Base-by-base conservation (phyloP, 2,888 invertebrate genomes). In the Ernsta delagoae region DNA sequence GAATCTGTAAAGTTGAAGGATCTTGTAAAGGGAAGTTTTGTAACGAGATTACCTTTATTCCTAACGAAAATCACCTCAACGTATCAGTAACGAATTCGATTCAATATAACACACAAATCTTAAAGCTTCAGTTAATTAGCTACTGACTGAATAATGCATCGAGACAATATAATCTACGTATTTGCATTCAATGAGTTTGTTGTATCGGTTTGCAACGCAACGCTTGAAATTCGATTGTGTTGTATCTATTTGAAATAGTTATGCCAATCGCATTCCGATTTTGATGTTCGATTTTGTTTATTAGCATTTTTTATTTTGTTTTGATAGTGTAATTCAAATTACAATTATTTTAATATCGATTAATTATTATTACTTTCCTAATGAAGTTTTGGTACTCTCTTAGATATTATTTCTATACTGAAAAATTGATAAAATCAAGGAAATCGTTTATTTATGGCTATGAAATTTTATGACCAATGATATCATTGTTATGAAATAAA, bases 151-250 rank as follows among this genome's bases (percentile, higher is more conserved):
- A 64, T 64, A 64, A 56, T 56, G 64, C 43, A 24, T 34, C 12
- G 43, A 64, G 64, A 64, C 56, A 36, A 16, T 12, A 56, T 61
- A 36, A 61, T 48, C 61, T 61, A 9, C 12, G 31, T 3, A 64
- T 64, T 64, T 64, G 64, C 64, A 64, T 64, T 64, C n/a, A 64
- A 64, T 64, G 34, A 41, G 16, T 56, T 56, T 31, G 56, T 11
- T 56, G 63, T 48, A 48, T 63, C 54, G 41, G 53, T 54, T 41
- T 36, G 48, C 61, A 12, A 34, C 16, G 12, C 39, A 24, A 60
- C 45, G 36, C n/a, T 50, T 36, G 36, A 61, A 50, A 50, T 61
- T 61, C 61, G 61, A 61, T 61, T 61, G 61, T 43, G 8, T 50
- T 61, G 7, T 39, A 39, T 5, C 16, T 41, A 48, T 31, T n/a